phyloP scores from a whole-genome alignment of 2,888 invertebrate genomes.

The Scaptomyza tumidula region DNA sequence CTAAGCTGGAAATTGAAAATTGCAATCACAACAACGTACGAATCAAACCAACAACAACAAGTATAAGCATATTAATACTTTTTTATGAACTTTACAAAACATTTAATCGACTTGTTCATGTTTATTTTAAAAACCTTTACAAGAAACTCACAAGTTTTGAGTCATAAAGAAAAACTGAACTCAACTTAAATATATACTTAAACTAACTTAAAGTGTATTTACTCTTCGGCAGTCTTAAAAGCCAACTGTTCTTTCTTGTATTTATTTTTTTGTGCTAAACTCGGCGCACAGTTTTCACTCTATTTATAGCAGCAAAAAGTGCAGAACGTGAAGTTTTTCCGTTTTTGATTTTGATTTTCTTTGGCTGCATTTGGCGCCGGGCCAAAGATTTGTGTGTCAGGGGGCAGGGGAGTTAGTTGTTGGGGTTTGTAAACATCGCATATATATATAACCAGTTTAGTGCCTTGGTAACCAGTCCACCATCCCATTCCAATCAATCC shows the following conservation, averaged over 20 bases:
- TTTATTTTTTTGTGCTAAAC: conserved; percentile 22
- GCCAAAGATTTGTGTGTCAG: conserved; percentile 63
- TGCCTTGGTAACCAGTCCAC: conserved; percentile 63
- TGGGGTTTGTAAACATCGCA: conserved; percentile 5
- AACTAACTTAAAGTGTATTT: conserved; percentile 3
- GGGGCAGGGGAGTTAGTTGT: conserved; percentile 1
- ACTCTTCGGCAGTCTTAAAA: background rate
- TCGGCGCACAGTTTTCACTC: conserved; percentile 65
- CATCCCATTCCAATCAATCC: conserved; percentile 31
- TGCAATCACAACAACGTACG: conserved; percentile 6
- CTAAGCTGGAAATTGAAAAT: conserved; percentile 25
- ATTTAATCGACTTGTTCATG: background rate
- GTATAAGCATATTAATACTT: background rate
- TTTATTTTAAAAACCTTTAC: background rate
- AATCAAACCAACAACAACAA: background rate
- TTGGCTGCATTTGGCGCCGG: conserved; percentile 64
- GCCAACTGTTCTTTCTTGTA: background rate
- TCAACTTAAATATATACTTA: background rate
- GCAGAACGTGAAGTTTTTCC: conserved; percentile 60
- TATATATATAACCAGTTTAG: conserved; percentile 62
- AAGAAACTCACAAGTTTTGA: background rate
- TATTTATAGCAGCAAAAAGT: conserved; percentile 70
- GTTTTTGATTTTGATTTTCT: conserved; percentile 49
- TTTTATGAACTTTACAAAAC: background rate
- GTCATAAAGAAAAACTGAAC: background rate